Evolutionary conservation across 2,888 invertebrate genomes (phyloP).

Genomic region (Thera britannica): DNA sequence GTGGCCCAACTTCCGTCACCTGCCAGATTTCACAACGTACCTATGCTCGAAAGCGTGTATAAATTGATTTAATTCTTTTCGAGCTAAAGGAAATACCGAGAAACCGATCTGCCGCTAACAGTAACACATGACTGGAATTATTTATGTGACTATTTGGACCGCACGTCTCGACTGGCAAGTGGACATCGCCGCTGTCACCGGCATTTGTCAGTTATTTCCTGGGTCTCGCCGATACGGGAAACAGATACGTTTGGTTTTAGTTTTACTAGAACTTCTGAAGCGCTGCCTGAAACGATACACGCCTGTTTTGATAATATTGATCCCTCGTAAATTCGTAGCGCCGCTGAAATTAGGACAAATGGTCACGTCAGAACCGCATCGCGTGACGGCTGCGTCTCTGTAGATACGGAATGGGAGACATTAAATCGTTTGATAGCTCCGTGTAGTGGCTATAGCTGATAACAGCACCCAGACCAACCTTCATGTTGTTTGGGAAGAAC

Average conservation of each 20-base stretch:
- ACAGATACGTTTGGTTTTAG: constrained; percentile 38
- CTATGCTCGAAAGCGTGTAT: constrained; percentile 50
- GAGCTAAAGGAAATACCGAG: constrained; percentile 38
- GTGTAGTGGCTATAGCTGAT: constrained; percentile 32
- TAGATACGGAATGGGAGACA: constrained; percentile 53
- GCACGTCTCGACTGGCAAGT: constrained; percentile 28
- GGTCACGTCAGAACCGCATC: constrained; percentile 57
- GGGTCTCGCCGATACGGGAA: constrained; percentile 27
- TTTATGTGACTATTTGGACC: constrained; percentile 41
- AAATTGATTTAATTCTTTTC: constrained; percentile 60
- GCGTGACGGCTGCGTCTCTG: constrained; percentile 61
- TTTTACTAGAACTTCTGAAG: constrained; percentile 16
- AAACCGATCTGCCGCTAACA: constrained; percentile 40
- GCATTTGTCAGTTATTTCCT: constrained; percentile 42
- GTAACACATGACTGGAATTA: constrained; percentile 48
- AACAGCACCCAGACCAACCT: not conserved
- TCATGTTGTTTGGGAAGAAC: not conserved
- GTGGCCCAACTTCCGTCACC: constrained; percentile 66
- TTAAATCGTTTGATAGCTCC: constrained; percentile 74
- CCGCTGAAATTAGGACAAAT: constrained; percentile 65
- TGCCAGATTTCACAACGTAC: constrained; percentile 69
- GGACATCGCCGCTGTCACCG: constrained; percentile 34
- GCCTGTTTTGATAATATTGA: constrained; percentile 46
- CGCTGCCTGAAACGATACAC: constrained; percentile 31
- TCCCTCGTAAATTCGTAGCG: constrained; percentile 49